Base-by-base conservation (phyloP, 2,888 invertebrate species). In the Cephus runcator region DNA sequence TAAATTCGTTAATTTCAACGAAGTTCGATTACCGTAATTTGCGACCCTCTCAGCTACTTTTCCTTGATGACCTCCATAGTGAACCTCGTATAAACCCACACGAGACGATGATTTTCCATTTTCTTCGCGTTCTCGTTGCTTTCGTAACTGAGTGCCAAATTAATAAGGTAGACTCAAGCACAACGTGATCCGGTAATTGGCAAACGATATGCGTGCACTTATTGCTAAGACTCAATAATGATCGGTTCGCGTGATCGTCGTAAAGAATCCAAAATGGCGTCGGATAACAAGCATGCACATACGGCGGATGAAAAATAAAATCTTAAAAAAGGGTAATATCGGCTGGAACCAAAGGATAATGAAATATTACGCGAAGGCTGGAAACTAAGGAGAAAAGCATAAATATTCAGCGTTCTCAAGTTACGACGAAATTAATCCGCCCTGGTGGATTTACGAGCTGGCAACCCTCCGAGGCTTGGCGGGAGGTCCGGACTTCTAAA, bases 391-490 rank as follows among this genome's bases (percentile, higher is more conserved):
- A 73, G 82, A 77, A 79, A 78, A 79, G 85, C 85, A 87, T 88
- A 87, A 89, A 88, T 88, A 89, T 87, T 86, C 81, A 84, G 82
- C 79, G 83, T 80, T 84, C 85, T 79, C 84, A 83, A 86, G 87
- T 85, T 84, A 88, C 86, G 87, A 87, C 86, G 87, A 86, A 88
- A 88, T 90, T 90, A 90, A 91, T 88, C 88, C 84, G 85, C 87
- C 87, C 85, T 82, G 85, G 83, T 87, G 83, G 87, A 90, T 91
- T 91, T 91, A 91, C 87, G 87, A 82, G 84, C 79, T 73, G 75
- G 82, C 84, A 79, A 76, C 82, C 82, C 79, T 81, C 81, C 77
- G 80, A 77, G 78, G 79, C 79, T 81, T 80, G 74, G 75, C 69
- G 69, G 69, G 81, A 77, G 79, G 86, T 85, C 81, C 83, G 80